Evolutionary conservation across 2,888 invertebrate species (phyloP).

Genomic region (Lepas anatifera): DNA sequence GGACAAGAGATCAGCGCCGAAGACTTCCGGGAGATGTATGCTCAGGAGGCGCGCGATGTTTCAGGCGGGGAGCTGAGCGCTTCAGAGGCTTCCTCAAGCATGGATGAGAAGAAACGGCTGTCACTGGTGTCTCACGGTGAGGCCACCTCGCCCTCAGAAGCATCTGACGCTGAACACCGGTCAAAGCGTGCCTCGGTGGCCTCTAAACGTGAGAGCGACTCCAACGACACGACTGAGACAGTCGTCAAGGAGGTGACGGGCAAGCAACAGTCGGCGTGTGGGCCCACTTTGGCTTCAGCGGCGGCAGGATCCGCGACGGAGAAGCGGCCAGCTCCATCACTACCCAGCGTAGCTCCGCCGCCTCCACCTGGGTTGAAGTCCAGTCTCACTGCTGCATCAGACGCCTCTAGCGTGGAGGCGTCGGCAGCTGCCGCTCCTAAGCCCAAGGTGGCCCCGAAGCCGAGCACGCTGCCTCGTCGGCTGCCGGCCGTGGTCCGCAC

Average conservation of each 20-base stretch:
- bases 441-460: conserved; percentile 16
- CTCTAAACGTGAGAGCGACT: conserved; percentile 14
- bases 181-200: conserved; percentile 15
- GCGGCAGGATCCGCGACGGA: neutral
- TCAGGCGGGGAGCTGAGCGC: neutral
- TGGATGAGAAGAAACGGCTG: neutral
- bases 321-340: too few relatives aligned
- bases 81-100: neutral
- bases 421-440: conserved; percentile 20
- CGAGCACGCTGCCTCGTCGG: conserved; percentile 22
- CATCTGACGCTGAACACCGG: conserved; percentile 14
- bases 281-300: too few relatives aligned
- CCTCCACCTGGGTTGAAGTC: too few relatives aligned
- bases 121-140: conserved; percentile 7
- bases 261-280: neutral
- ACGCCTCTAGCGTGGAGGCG: conserved; percentile 19
- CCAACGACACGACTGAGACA: conserved; percentile 5
- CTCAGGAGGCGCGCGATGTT: conserved; percentile 11
- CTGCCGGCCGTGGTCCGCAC: conserved; percentile 21
- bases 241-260: neutral
- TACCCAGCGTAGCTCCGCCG: too few relatives aligned
- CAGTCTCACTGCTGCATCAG: too few relatives aligned
- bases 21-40: conserved; percentile 29
- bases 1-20: conserved; percentile 27
- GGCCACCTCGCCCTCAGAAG: conserved; percentile 7